Evolutionary conservation across 1,140 invertebrate genomes (phyloP).

Genomic region (Aradophagus sp.): DNA sequence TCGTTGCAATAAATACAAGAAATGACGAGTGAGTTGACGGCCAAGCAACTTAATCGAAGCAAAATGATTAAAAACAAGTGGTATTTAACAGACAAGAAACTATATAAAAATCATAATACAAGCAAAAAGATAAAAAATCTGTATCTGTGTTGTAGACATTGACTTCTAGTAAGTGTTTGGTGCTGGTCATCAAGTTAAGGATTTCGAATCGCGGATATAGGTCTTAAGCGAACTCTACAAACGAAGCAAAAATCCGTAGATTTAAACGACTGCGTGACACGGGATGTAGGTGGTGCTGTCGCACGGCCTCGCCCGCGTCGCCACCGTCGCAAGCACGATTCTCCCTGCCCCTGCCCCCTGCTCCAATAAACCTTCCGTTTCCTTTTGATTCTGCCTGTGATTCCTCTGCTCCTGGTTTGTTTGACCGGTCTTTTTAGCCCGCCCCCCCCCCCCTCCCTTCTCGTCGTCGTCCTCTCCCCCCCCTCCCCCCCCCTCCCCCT

Average conservation of each 20-base stretch:
- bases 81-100: conserved; percentile 36
- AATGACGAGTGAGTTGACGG: too few relatives aligned
- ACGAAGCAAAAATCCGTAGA: conserved; percentile 41
- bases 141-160: conserved; percentile 74
- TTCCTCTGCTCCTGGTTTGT: too few relatives aligned
- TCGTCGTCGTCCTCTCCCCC: too few relatives aligned
- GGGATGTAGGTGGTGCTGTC: conserved; percentile 15
- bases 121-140: conserved; percentile 61
- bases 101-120: conserved; percentile 24
- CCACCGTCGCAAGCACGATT: conserved; percentile 27
- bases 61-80: conserved; percentile 26
- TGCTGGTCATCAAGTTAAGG: conserved; percentile 74
- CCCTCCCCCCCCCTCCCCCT: too few relatives aligned
- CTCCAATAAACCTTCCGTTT: too few relatives aligned
- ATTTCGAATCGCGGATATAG: conserved; percentile 61
- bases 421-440: too few relatives aligned
- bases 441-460: too few relatives aligned
- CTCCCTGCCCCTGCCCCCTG: too few relatives aligned
- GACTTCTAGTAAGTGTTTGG: conserved; percentile 72
- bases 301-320: not conserved
- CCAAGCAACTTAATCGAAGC: conserved; percentile 7
- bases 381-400: too few relatives aligned
- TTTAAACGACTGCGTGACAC: conserved; percentile 15
- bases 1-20: too few relatives aligned
- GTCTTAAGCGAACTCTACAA: conserved; percentile 40